Percentiles rank a stretch among this genome's conserved stretches.
Conservation (phyloP, 2,888 invertebrate genomes). For the Tethea ocularis region DNA sequence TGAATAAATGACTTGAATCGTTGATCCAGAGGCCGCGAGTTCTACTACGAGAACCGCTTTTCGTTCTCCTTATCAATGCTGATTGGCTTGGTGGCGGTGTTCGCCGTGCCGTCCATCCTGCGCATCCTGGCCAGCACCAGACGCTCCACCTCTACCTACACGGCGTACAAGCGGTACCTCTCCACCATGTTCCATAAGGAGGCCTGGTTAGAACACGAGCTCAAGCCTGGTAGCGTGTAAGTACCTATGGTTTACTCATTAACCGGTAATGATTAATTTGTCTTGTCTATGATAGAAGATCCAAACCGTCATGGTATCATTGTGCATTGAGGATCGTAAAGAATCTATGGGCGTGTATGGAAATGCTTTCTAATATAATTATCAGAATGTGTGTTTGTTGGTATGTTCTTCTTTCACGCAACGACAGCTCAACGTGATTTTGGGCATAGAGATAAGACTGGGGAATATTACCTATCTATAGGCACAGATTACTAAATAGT, state of each 20-base stretch:
- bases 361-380: no score
- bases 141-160: slow-evolving; percentile 87
- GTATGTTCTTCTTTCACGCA: no score
- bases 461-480: no score
- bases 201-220: slow-evolving; percentile 90
- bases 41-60: slow-evolving; percentile 88
- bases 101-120: slow-evolving; percentile 90
- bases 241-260: slow-evolving; percentile 35
- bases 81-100: slow-evolving; percentile 88
- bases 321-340: no score
- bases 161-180: slow-evolving; percentile 90
- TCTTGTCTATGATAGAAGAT: no score
- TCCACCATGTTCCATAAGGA: slow-evolving; percentile 90
- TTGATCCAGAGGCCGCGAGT: slow-evolving; percentile 86
- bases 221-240: slow-evolving; percentile 85
- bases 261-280: no score
- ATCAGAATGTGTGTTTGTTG: no score
- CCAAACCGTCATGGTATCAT: no score
- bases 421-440: no score
- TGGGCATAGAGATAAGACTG: no score
- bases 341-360: no score
- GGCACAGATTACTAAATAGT: no score
- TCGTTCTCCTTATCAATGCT: slow-evolving; percentile 89
- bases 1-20: not conserved
- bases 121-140: slow-evolving; percentile 88